Base-by-base conservation (phyloP, 92 coral and sea anemone genomes). In the Hydrozoanthus gracilis region DNA sequence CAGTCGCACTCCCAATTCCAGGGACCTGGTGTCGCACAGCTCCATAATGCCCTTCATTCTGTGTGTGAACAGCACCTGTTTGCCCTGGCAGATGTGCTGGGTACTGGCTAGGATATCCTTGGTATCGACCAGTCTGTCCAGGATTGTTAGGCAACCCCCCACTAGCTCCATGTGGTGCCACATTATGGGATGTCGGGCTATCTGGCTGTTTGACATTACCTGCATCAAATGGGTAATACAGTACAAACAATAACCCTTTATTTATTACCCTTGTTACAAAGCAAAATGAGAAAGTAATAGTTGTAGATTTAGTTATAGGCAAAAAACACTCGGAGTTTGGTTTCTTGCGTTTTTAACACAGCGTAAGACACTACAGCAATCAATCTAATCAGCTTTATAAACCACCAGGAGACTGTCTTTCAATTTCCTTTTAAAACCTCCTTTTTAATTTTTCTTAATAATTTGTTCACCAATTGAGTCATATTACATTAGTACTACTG, bases 101-200 rank as follows among this genome's bases (percentile, higher is more conserved):
- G 51, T 64, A 20, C 11, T 64, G 74, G 35, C 58, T 47, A 51
- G 64, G 86, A 14, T 90, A 92, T 27, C 86, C 90, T 68, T 88
- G 93, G 83, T 89, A 90, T 39, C 77, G 92, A 16, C 82, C 79
- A 50, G 91, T 49, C 69, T 89, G 90, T 20, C 60, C 61, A 50
- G 69, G n/a, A 16, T 47, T 69, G 61, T 62, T 80, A 8, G 73
- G 12, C 46, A 80, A 16, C 15, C 74, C 39, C 39, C 39, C 85
- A 80, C 74, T 62, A 5, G 74, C 48, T 16, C 74, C 73, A 48
- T 64, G 85, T 48, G 73, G 56, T 47, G 74, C 20, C 14, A 51
- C 45, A 16, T 49, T 65, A 47, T 65, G 85, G 7, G 85, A 65
- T 80, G 74, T 58, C 4, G 85, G 85, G 17, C 85, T 80, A 48